phyloP scores from a whole-genome alignment of 2,113 vertebrate species.

The Pycnonotus jocosus region DNA sequence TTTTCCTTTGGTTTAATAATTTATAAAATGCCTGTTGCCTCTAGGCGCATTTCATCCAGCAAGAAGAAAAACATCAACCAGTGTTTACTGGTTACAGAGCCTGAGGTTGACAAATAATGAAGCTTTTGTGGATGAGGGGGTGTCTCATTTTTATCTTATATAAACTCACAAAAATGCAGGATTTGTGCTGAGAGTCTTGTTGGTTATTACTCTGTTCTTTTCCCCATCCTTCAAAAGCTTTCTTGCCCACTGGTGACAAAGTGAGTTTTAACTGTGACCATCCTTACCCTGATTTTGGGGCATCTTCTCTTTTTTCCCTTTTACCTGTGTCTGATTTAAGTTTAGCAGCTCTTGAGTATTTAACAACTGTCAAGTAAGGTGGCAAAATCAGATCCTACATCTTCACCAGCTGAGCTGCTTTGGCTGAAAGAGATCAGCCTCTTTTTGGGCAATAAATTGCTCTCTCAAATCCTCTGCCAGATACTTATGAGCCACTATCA shows the following conservation, averaged over 20 bases:
- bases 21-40: conserved; percentile 51
- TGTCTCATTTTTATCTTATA: neutral
- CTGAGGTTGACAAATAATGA: conserved; percentile 37
- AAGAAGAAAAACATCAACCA: conserved; percentile 38
- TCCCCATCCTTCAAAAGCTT: neutral
- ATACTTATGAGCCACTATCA: neutral
- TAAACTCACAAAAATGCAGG: neutral
- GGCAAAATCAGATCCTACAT: neutral
- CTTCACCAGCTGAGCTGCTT: neutral
- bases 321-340: neutral
- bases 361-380: neutral
- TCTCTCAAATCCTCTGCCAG: conserved; percentile 9
- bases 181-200: neutral
- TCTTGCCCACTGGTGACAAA: neutral
- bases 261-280: neutral
- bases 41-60: conserved; percentile 44
- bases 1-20: conserved; percentile 59
- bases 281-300: neutral
- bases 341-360: neutral
- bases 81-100: neutral
- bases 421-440: neutral
- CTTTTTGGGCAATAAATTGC: neutral
- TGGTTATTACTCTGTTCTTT: neutral
- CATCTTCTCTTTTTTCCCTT: neutral
- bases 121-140: conserved; percentile 16